These are phyloP conservation scores for Cavia aperea DNA, from an alignment of 2,113 vertebrate species.

Conservation along the genomic window DNA sequence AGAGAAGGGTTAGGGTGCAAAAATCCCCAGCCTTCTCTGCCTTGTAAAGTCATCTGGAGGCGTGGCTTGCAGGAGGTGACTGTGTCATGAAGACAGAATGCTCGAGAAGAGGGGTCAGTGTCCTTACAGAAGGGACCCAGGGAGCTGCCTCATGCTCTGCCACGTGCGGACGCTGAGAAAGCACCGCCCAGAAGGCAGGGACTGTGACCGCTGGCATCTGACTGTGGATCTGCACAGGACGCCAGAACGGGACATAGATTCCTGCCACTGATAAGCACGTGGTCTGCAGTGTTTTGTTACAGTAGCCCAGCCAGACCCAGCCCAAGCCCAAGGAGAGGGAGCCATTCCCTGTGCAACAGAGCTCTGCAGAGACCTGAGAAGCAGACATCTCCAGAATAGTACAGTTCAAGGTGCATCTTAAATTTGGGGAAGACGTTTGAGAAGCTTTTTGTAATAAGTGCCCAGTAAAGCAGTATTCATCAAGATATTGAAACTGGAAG, in stretches of 20 bases:
- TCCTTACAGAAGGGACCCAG: not conserved
- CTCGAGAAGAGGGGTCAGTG: not conserved
- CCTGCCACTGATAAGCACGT: not conserved
- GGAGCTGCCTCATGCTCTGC: not conserved
- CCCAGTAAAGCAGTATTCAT: not conserved
- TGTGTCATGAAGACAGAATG: too few relatives aligned
- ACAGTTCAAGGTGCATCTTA: not conserved
- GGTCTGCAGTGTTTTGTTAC: not conserved
- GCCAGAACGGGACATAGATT: too few relatives aligned
- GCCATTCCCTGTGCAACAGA: not conserved
- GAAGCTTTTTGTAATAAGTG: not conserved
- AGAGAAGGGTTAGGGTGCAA: not conserved
- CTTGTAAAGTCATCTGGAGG: not conserved
- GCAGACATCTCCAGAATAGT: not conserved
- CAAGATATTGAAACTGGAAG: not conserved
- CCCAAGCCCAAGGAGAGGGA: not conserved
- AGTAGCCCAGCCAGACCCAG: not conserved
- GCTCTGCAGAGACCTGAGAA: not conserved
- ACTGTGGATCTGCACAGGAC: too few relatives aligned
- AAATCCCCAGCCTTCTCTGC: not conserved
- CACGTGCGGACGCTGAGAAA: not conserved
- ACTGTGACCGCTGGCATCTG: not conserved
- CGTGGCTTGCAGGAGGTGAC: not conserved
- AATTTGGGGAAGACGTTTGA: not conserved
- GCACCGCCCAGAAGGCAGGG: not conserved